Evolutionary conservation across 2,113 vertebrate genomes (phyloP).

Genomic region (Leptobrachium leishanense): DNA sequence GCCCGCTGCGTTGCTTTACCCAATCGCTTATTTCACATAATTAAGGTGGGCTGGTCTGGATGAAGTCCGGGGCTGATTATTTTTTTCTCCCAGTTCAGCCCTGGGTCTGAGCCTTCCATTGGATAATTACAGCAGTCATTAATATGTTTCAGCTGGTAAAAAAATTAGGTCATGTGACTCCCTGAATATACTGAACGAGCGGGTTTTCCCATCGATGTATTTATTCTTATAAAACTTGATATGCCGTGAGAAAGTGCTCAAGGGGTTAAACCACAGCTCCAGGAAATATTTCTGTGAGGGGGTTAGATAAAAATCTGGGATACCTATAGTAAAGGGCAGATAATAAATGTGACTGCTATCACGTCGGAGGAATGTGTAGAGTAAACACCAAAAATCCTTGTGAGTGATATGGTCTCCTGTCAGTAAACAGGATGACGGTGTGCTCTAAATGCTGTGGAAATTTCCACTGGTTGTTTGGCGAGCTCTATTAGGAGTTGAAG

Average conservation of each 20-base stretch:
- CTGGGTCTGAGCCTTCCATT: no score
- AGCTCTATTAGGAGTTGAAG: no score
- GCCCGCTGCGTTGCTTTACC: no score
- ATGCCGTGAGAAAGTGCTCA: neutral
- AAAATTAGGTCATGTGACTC: no score
- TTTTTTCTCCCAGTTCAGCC: no score
- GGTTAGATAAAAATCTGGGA: neutral
- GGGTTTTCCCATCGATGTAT: no score
- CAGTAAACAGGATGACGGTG: conserved; percentile 33
- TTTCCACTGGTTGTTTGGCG: conserved; percentile 16
- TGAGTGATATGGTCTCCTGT: neutral
- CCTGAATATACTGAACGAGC: no score
- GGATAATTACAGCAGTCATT: no score
- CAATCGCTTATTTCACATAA: no score
- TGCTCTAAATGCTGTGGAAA: conserved; percentile 31
- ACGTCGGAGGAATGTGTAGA: conserved; percentile 11
- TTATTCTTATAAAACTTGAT: neutral
- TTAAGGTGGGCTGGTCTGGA: no score
- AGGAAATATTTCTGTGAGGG: neutral
- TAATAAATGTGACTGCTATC: conserved; percentile 12
- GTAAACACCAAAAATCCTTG: conserved; percentile 21
- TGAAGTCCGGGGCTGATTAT: no score
- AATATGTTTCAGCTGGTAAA: no score
- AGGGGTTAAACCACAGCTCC: neutral
- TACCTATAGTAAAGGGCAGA: neutral